These are phyloP conservation scores for Drosophila sproati DNA, from an alignment of 1,140 invertebrate genomes.

Conservation along the genomic window DNA sequence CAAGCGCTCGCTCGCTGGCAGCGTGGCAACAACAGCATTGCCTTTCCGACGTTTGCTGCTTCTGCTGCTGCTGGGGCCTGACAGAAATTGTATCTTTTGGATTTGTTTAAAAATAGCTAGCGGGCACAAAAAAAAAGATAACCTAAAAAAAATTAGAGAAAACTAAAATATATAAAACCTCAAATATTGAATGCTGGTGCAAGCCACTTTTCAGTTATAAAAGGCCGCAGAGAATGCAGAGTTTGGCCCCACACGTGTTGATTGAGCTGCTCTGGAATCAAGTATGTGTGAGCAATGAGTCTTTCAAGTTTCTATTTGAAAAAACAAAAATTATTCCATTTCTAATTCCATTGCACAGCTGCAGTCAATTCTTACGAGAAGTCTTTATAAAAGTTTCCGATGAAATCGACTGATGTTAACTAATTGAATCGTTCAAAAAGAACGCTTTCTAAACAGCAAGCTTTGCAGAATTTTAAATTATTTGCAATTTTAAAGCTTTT, in stretches of 20 bases:
- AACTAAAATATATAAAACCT: slow-evolving; percentile 7
- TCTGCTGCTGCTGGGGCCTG: slow-evolving; percentile 39
- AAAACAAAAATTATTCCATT: not conserved
- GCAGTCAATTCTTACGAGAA: not conserved
- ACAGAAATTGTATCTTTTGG: slow-evolving; percentile 62
- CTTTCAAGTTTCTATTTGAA: not conserved
- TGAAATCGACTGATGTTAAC: too few relatives aligned
- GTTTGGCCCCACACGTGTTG: slow-evolving; percentile 36
- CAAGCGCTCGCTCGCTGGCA: slow-evolving; percentile 44
- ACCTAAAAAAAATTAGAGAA: slow-evolving; percentile 18
- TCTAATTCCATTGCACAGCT: not conserved
- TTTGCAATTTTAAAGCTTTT: not conserved
- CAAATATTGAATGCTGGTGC: slow-evolving; percentile 29
- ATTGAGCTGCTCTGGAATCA: slow-evolving; percentile 45
- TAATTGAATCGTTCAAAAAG: not conserved
- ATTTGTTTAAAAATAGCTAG: slow-evolving; percentile 68
- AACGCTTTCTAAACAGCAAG: not conserved
- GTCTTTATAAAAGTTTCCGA: not conserved
- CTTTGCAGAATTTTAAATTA: not conserved
- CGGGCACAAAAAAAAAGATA: slow-evolving; percentile 29
- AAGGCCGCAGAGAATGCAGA: not conserved
- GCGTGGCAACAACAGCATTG: slow-evolving; percentile 39
- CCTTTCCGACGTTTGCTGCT: slow-evolving; percentile 15
- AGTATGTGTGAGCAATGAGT: not conserved
- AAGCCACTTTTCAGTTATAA: slow-evolving; percentile 27